Evolutionary conservation across 2,888 invertebrate genomes (phyloP).

Genomic region (Chrysolina americana): DNA sequence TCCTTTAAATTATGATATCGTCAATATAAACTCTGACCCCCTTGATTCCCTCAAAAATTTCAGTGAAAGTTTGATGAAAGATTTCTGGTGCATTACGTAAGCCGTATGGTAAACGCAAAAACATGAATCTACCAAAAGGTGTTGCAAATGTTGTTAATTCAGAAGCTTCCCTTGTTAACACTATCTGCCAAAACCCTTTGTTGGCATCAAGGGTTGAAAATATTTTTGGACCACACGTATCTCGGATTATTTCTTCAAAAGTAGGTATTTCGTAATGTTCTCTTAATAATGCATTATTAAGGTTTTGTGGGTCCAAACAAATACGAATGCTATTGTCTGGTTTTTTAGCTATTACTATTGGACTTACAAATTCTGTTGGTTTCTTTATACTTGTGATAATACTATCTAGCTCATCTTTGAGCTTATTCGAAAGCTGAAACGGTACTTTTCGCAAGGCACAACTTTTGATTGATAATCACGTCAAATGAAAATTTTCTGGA

Average conservation of each 20-base stretch:
- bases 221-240: conserved; percentile 27
- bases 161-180: neutral
- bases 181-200: neutral
- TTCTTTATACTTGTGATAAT: conserved; percentile 23
- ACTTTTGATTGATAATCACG: no score
- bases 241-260: conserved; percentile 36
- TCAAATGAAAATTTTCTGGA: no score
- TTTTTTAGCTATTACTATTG: conserved; percentile 49
- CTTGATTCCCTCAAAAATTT: neutral
- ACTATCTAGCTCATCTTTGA: conserved; percentile 12
- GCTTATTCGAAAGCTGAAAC: neutral
- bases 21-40: neutral
- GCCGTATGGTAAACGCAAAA: neutral
- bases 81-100: neutral
- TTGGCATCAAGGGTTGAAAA: neutral
- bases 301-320: conserved; percentile 39
- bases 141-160: conserved; percentile 9
- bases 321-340: conserved; percentile 38
- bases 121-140: neutral
- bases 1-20: neutral
- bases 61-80: neutral
- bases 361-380: conserved; percentile 50
- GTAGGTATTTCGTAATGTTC: conserved; percentile 33
- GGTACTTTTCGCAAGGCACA: no score
- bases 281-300: conserved; percentile 41